Evolutionary conservation across 1,140 invertebrate genomes (phyloP), one percentile per base, ranked within the genome.

Genomic region (Condylostylus longicornis): DNA sequence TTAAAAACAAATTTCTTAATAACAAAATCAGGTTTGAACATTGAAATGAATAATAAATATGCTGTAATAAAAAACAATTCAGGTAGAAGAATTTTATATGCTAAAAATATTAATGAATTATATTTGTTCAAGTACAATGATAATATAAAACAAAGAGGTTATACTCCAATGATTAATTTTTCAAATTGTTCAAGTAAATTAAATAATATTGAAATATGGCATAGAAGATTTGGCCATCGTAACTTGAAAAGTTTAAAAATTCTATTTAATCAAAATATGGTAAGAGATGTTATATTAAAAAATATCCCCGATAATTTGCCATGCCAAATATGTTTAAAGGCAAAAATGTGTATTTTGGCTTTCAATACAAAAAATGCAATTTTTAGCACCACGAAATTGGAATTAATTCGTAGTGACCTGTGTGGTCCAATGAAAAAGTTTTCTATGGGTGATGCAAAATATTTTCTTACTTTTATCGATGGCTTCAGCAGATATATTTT

Each of bases 401-500:
- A 56, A 33, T 15, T 56, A 18, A 37, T 62, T 1, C 58, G 63
- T 44, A 42, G 48, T 14, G 62, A 64, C 44, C 33, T 61, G n/a
- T 58, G 52, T 43, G 62, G 62, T 15, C 59, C 58, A 15, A 56
- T 60, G 49, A 47, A 52, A 30, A 37, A 33, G 2, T 33, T 30
- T 18, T 58, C 50, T 28, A 35, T 53, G 30, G 48, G 54, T 25
- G 48, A 49, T 20, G 42, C 50, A 10, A 38, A 35, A 39, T 64
- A 58, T 48, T 54, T 57, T 43, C n/a, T 63, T 3, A 40, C 53
- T 5, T 54, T 64, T 36, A 52, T 58, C 18, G 58, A 66, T 52
- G 59, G 65, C 41, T 50, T 36, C 30, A 48, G 42, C 17, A 44
- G 47, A 38, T 57, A 47, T 40, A 38, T 42, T 6, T 51, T 53